Conservation (phyloP, 2,888 invertebrate species). For the Netelia fuscicornis region DNA sequence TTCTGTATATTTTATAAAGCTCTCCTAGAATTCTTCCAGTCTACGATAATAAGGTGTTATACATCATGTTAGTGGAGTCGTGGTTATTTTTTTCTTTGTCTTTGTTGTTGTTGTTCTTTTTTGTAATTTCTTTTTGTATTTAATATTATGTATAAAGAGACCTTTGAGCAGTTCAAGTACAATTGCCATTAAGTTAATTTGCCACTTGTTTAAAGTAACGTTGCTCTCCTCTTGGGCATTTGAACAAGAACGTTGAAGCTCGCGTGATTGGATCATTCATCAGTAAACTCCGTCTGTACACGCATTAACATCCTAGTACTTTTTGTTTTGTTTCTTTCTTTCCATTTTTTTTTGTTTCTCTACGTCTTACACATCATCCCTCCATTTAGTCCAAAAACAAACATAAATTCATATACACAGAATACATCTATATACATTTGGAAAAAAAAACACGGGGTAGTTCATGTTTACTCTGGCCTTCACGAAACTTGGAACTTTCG, state of each 20-base stretch:
- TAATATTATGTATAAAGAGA: conserved; percentile 63
- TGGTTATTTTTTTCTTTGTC: conserved; percentile 18
- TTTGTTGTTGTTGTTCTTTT: not conserved
- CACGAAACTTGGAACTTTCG: conserved; percentile 19
- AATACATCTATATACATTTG: conserved; percentile 69
- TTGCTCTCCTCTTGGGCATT: conserved; percentile 50
- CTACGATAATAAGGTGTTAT: conserved; percentile 63
- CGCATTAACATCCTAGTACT: conserved; percentile 19
- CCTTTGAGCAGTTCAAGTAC: conserved; percentile 68
- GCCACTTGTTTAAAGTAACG: conserved; percentile 56
- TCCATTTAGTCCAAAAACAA: conserved; percentile 61
- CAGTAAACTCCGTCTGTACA: conserved; percentile 59
- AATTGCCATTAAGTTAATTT: conserved; percentile 68
- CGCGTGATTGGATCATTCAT: conserved; percentile 49
- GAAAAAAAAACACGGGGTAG: conserved; percentile 13
- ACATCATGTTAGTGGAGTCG: conserved; percentile 48
- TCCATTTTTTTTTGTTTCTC: conserved; percentile 20
- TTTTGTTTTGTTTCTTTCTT: conserved; percentile 29
- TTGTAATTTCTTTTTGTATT: conserved; percentile 33
- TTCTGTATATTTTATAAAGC: conserved; percentile 59
- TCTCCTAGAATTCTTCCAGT: conserved; percentile 57
- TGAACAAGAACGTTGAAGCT: conserved; percentile 57
- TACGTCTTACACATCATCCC: conserved; percentile 54
- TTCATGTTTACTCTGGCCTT: conserved; percentile 28
- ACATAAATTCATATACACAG: conserved; percentile 66